Conservation (phyloP, 2,888 invertebrate species). For the Meiosimyza decipiens region DNA sequence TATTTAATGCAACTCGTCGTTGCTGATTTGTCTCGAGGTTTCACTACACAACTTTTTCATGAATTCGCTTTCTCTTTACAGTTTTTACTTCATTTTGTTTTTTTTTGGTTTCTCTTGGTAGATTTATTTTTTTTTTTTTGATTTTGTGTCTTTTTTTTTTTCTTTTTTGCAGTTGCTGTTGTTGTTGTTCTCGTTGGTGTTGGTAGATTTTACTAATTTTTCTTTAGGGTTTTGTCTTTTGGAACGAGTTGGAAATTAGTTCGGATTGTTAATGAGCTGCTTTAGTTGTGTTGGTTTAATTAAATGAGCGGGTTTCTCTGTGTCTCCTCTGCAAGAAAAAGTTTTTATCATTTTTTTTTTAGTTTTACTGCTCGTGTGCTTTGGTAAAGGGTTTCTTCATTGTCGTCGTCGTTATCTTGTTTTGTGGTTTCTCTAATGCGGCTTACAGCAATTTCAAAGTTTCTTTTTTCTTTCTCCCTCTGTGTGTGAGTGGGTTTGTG, state of each 20-base stretch:
- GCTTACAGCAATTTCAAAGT: too few relatives aligned
- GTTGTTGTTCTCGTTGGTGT: conserved; percentile 18
- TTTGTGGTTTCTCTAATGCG: too few relatives aligned
- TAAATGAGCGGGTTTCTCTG: conserved; percentile 22
- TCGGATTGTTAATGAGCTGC: conserved; percentile 35
- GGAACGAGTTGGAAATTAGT: conserved; percentile 34
- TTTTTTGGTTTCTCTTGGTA: conserved; percentile 12
- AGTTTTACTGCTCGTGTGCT: neutral
- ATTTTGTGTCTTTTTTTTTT: neutral
- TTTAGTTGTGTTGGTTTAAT: conserved; percentile 32
- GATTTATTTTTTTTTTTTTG: conserved; percentile 1
- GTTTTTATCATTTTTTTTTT: neutral
- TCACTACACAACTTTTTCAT: too few relatives aligned
- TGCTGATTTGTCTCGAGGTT: too few relatives aligned
- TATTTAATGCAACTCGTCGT: too few relatives aligned
- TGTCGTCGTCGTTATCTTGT: neutral
- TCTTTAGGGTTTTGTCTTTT: conserved; percentile 26
- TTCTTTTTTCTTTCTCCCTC: too few relatives aligned
- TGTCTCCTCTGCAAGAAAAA: neutral
- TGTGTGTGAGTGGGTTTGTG: too few relatives aligned
- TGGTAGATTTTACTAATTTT: conserved; percentile 24
- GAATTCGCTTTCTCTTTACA: too few relatives aligned
- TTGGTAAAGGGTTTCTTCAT: neutral
- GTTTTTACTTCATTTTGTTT: neutral
- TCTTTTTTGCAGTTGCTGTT: conserved; percentile 1